A percentile compares a stretch with the other conserved stretches of the same genome.
Conservation (phyloP, 2,113 vertebrate genomes). For the Euleptes europaea region DNA sequence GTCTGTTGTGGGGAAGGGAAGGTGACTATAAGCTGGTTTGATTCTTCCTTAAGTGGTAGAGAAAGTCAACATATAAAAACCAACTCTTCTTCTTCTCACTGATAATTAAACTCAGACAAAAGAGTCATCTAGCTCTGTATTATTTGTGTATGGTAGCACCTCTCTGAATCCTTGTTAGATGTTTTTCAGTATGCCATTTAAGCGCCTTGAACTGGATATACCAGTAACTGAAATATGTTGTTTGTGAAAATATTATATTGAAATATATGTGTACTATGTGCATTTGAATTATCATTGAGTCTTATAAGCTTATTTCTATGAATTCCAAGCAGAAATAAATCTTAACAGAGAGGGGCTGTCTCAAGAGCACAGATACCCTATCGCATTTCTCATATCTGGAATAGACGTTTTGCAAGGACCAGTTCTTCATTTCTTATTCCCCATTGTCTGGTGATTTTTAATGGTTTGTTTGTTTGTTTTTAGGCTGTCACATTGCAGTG, state of each 20-base stretch:
- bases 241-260: no score
- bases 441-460: not conserved
- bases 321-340: not conserved
- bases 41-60: no score
- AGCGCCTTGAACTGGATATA: not conserved
- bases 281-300: not conserved
- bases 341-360: not conserved
- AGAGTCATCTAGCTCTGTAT: not conserved
- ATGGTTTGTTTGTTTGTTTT: fast-evolving
- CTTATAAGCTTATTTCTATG: not conserved
- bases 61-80: no score
- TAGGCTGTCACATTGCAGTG: conserved; percentile 58
- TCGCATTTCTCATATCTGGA: not conserved
- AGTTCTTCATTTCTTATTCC: not conserved
- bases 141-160: not conserved
- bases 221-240: not conserved
- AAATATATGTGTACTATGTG: no score
- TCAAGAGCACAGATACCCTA: not conserved
- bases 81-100: no score
- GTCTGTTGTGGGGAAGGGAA: no score
- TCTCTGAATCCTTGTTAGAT: not conserved
- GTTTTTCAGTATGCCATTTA: not conserved
- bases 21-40: no score
- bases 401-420: not conserved
- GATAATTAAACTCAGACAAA: not conserved